Evolutionary conservation across 2,113 vertebrate genomes (phyloP).

Genomic region (Hydrolagus affinis): DNA sequence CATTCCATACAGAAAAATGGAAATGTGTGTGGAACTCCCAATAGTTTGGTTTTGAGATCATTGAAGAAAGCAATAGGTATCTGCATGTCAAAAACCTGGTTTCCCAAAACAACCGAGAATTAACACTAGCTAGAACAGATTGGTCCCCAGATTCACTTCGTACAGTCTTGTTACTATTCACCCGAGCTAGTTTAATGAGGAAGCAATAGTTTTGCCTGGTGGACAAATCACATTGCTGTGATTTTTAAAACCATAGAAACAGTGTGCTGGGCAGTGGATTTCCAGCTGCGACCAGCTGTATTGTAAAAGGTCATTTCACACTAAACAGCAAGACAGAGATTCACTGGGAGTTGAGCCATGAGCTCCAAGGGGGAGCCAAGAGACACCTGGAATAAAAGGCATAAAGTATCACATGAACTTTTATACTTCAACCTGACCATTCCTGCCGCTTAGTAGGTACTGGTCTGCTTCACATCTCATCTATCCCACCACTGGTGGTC

Average conservation of each 20-base stretch:
- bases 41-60: too few species aligned
- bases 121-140: neutral
- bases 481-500: neutral
- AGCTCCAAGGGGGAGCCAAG: neutral
- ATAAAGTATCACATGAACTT: neutral
- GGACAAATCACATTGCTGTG: neutral
- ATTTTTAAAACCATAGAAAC: neutral
- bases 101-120: neutral
- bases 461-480: neutral
- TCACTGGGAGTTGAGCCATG: neutral
- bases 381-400: neutral
- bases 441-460: neutral
- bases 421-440: too few species aligned
- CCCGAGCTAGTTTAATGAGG: neutral
- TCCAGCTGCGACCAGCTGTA: slow-evolving; percentile 20
- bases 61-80: too few species aligned
- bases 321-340: neutral
- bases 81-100: too few species aligned
- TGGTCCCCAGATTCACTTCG: neutral
- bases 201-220: neutral
- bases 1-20: too few species aligned
- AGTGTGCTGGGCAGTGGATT: neutral
- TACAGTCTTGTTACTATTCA: neutral
- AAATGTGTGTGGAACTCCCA: too few species aligned
- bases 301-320: slow-evolving; percentile 5